Conservation (phyloP, 2,797 vertebrate genomes). For the Gymnocypris eckloni region DNA sequence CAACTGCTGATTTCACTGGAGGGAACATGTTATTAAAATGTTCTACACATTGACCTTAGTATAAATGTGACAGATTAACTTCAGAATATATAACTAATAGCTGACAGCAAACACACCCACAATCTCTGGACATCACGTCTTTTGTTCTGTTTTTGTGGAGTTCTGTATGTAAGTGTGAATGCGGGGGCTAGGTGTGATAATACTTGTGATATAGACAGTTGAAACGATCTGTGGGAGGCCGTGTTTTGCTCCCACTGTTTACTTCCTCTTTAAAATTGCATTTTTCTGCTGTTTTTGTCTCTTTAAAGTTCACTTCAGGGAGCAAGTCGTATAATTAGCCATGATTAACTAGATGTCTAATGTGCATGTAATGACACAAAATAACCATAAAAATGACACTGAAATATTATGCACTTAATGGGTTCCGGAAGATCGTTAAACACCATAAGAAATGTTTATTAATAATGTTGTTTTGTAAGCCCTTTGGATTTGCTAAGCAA, state of each 20-base stretch:
- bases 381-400: conserved; percentile 20
- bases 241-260: conserved; percentile 33
- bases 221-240: conserved; percentile 37
- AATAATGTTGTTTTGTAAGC: conserved; percentile 17
- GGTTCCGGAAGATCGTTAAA: neutral
- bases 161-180: conserved; percentile 36
- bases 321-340: conserved; percentile 21
- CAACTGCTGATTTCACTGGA: neutral
- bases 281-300: conserved; percentile 20
- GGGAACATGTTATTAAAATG: conserved; percentile 10
- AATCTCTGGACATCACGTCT: conserved; percentile 2
- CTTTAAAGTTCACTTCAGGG: conserved; percentile 20
- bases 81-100: neutral
- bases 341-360: conserved; percentile 45
- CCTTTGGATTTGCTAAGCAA: neutral
- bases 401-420: conserved; percentile 27
- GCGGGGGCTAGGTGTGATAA: conserved; percentile 20
- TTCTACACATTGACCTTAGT: conserved; percentile 34
- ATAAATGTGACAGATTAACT: conserved; percentile 9
- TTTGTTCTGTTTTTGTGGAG: neutral
- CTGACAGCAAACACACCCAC: conserved; percentile 6
- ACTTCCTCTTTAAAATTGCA: conserved; percentile 24
- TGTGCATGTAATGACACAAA: conserved; percentile 37
- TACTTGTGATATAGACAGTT: conserved; percentile 24
- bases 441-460: neutral